Conservation (phyloP, 2,797 vertebrate species). For the Macrochelys suwanniensis region DNA sequence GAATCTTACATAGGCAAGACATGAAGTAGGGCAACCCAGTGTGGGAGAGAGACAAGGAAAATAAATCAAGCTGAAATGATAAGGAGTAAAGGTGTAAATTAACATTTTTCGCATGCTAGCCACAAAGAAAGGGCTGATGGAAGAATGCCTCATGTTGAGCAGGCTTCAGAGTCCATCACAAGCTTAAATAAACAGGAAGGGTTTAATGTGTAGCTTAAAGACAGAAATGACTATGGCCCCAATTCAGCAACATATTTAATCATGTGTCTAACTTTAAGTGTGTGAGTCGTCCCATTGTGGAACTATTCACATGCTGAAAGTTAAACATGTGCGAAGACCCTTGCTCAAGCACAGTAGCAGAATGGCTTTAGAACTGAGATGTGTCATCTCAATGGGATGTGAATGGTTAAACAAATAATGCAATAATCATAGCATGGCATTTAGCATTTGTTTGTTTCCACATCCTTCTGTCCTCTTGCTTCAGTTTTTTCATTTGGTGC, state of each 20-base stretch:
- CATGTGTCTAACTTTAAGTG: neutral
- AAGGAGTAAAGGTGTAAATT: neutral
- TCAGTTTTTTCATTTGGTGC: conserved; percentile 1
- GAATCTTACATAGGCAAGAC: neutral
- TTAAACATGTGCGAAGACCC: neutral
- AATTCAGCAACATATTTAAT: neutral
- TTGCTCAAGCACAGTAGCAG: neutral
- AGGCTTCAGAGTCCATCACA: neutral
- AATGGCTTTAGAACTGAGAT: neutral
- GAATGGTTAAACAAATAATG: conserved; percentile 8
- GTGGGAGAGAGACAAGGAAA: neutral
- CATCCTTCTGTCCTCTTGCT: neutral
- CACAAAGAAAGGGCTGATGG: neutral
- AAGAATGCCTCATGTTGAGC: neutral
- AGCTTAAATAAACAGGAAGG: neutral
- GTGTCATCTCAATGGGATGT: neutral
- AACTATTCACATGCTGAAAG: neutral
- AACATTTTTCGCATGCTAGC: neutral
- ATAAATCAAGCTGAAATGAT: neutral
- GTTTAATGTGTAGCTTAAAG: neutral
- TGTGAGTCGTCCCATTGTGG: neutral
- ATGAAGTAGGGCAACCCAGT: neutral
- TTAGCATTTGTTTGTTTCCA: conserved; percentile 36
- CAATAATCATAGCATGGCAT: neutral
- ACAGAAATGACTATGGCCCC: neutral